Conservation (phyloP, 1,140 invertebrate genomes). For the Heliothis virescens region DNA sequence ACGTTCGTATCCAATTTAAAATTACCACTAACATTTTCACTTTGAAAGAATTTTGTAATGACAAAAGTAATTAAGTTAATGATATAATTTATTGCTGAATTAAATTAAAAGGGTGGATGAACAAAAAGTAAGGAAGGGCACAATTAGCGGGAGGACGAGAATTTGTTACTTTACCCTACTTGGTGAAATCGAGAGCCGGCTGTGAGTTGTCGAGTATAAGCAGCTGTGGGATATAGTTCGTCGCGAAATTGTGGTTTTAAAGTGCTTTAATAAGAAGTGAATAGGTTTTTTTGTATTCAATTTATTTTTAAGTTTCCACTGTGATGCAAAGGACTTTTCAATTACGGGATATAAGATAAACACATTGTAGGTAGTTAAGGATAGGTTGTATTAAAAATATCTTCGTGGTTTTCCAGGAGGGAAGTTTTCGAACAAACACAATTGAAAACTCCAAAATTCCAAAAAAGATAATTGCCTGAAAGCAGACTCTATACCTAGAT, state of each 20-base stretch:
- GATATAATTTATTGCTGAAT: conserved; percentile 26
- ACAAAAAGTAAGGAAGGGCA: conserved; percentile 17
- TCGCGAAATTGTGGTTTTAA: not conserved
- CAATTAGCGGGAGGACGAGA: conserved; percentile 29
- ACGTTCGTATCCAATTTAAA: conserved; percentile 2
- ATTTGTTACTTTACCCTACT: conserved; percentile 23
- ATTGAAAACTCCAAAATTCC: no score
- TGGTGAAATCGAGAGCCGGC: not conserved
- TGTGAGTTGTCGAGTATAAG: not conserved
- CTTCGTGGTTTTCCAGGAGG: no score
- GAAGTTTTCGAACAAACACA: no score
- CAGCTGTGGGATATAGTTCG: not conserved
- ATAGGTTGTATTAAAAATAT: no score
- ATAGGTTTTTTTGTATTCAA: no score
- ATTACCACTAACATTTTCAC: conserved; percentile 18
- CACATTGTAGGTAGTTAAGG: no score
- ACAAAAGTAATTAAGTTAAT: conserved; percentile 39
- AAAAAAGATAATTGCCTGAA: no score
- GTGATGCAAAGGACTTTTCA: no score
- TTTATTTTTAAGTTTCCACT: no score
- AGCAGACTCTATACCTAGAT: no score
- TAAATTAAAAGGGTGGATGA: conserved; percentile 17
- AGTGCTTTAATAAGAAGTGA: no score
- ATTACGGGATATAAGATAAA: no score
- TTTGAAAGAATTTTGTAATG: conserved; percentile 25